phyloP scores from a whole-genome alignment of 1,140 invertebrate species.

The Magallana ariakensis region DNA sequence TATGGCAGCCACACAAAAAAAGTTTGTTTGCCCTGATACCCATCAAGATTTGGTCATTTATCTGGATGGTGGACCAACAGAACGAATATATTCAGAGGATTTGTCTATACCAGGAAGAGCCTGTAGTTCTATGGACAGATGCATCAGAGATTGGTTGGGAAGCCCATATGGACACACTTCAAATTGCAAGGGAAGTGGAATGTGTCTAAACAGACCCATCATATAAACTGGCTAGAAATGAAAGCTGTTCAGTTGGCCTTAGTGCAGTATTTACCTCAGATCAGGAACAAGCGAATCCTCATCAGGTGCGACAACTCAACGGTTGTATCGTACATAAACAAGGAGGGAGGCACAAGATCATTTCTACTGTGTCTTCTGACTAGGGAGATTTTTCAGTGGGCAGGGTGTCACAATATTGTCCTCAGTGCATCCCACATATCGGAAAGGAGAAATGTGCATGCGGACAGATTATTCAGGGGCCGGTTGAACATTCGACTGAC shows the following conservation, averaged over 20 bases:
- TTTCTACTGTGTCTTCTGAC: slow-evolving; percentile 34
- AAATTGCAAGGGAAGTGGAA: slow-evolving; percentile 19
- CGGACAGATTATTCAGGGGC: slow-evolving; percentile 38
- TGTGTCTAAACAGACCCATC: neutral
- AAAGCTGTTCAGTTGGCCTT: slow-evolving; percentile 41
- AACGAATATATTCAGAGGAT: slow-evolving; percentile 39
- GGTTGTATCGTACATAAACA: slow-evolving; percentile 40
- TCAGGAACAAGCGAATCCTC: slow-evolving; percentile 38
- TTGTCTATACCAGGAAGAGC: neutral
- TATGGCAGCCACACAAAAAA: slow-evolving; percentile 21
- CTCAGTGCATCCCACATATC: slow-evolving; percentile 40
- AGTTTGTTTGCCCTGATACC: neutral
- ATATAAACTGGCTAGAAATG: slow-evolving; percentile 48
- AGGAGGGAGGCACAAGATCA: slow-evolving; percentile 47
- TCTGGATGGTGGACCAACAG: slow-evolving; percentile 37
- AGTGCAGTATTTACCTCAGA: neutral
- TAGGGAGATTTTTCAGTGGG: slow-evolving; percentile 40
- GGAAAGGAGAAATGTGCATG: slow-evolving; percentile 31
- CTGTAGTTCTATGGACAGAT: too few relatives aligned
- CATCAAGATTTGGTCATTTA: neutral
- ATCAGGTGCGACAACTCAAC: slow-evolving; percentile 47
- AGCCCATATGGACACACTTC: slow-evolving; percentile 20
- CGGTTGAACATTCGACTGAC: neutral
- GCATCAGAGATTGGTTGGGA: slow-evolving; percentile 27
- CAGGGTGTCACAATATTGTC: neutral